Base-by-base conservation (phyloP, 2,113 vertebrate genomes). In the Otis tarda region DNA sequence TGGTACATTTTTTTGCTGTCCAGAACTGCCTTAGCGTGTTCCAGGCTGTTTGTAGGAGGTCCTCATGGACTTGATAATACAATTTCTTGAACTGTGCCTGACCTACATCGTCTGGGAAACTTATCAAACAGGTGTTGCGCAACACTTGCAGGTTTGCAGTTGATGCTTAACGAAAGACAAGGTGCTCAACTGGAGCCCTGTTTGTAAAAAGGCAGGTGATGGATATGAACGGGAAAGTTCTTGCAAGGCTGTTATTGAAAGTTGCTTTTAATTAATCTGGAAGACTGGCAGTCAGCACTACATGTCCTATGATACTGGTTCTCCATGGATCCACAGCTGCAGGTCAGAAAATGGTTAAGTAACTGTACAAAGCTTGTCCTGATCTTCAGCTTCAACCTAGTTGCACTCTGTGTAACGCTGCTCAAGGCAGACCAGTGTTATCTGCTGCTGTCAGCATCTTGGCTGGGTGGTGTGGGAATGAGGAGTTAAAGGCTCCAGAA, bases 71-170 rank as follows among this genome's bases (percentile, higher is more conserved):
- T 76, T 33, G 70, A 0, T 3, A 65, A 19, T 41, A 33, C 25
- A 15, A 45, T 70, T 83, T 94, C 83, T 76, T 94, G 87, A 89
- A 82, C 77, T 82, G 77, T 79, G 6, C 65, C 81, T 96, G 91
- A 87, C 89, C 83, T 71, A 71, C 83, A 49, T 94, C 74, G 41
- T 56, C 33, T 57, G 43, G 83, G 83, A 80, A 93, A 45, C 74
- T 71, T 56, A 83, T 77, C 6, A 3, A 71, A 5, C 69, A 31
- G 69, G 74, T 95, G 30, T 94, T 96, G 83, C 2, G 8, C 91
- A 96, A 87, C 12, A 24, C 24, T 65, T 60, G 35, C 1, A 21
- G 9, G 41, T 56, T 37, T 87, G 78, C 14, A 84, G 91, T 31
- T 64, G 87, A 45, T 91, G 57, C 55, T 78, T 60, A 19, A 35